Evolutionary conservation across 1,140 invertebrate genomes (phyloP).

Genomic region (Ceratoteleas bidentatus): DNA sequence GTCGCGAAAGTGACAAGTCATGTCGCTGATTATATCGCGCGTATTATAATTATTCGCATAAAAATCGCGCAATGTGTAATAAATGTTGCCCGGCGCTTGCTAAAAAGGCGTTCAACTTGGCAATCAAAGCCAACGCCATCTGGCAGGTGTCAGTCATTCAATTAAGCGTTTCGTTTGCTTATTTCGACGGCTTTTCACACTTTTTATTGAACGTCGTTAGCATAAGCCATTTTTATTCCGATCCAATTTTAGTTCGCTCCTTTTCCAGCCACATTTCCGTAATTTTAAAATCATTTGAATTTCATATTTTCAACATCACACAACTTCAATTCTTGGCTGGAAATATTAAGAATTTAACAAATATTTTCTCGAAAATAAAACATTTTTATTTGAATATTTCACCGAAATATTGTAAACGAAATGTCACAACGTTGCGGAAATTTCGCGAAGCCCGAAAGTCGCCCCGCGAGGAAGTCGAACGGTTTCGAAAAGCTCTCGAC

Average conservation of each 20-base stretch:
- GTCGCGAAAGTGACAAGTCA: conserved; percentile 61
- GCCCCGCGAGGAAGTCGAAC: conserved; percentile 11
- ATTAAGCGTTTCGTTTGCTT: conserved; percentile 4
- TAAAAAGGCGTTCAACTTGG: not conserved
- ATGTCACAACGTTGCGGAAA: conserved; percentile 5
- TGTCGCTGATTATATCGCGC: conserved; percentile 44
- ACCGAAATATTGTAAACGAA: no score
- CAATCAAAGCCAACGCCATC: conserved; percentile 24
- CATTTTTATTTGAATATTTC: no score
- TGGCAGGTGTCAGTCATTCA: not conserved
- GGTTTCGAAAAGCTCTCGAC: conserved; percentile 28
- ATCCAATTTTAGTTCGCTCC: no score
- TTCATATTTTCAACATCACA: no score
- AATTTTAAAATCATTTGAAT: no score
- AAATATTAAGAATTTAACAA: no score
- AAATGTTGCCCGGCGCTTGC: conserved; percentile 6
- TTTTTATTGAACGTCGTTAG: no score
- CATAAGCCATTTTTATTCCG: no score
- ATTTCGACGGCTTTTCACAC: not conserved
- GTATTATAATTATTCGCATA: conserved; percentile 36
- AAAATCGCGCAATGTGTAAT: conserved; percentile 32
- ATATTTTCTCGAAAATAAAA: no score
- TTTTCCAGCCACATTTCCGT: no score
- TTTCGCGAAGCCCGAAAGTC: conserved; percentile 7
- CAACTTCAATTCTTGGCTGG: no score